A percentile compares a stretch with the other conserved stretches of the same genome.
Conservation (phyloP, 2,888 invertebrate species). For the Torymus aiolomorphi region DNA sequence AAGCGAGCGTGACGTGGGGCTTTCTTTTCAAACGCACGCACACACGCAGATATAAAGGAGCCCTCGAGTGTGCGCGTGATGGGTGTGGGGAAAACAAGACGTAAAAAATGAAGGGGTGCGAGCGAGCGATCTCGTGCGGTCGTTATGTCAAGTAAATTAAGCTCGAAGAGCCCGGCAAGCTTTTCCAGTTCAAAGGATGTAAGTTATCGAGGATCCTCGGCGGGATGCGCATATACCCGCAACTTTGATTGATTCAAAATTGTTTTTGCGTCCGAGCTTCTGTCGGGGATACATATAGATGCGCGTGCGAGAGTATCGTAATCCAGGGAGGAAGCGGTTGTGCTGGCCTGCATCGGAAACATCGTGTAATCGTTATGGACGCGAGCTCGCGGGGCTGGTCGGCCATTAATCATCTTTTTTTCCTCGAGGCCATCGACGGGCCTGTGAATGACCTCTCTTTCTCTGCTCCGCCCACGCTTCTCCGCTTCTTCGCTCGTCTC, state of each 20-base stretch:
- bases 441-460: not conserved
- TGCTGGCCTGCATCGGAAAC: conserved; percentile 32
- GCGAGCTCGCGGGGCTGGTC: too few relatives aligned
- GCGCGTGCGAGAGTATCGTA: not conserved
- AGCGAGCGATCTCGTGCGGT: not conserved
- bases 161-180: conserved; percentile 2
- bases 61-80: too few relatives aligned
- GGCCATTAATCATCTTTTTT: conserved; percentile 45
- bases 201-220: conserved; percentile 12
- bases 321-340: not conserved
- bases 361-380: conserved; percentile 31
- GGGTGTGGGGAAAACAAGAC: too few relatives aligned
- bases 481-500: not conserved
- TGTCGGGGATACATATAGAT: conserved; percentile 22
- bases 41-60: too few relatives aligned
- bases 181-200: conserved; percentile 14
- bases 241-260: conserved; percentile 41
- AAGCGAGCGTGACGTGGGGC: not conserved
- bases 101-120: too few relatives aligned
- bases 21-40: too few relatives aligned
- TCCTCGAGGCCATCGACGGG: not conserved
- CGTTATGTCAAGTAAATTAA: conserved; percentile 25
- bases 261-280: conserved; percentile 29
- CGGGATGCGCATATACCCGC: not conserved
- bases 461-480: not conserved